Evolutionary conservation across 2,113 vertebrate species (phyloP), one percentile per base, ranked within the genome.

Genomic region (Planiliza haematocheilus): DNA sequence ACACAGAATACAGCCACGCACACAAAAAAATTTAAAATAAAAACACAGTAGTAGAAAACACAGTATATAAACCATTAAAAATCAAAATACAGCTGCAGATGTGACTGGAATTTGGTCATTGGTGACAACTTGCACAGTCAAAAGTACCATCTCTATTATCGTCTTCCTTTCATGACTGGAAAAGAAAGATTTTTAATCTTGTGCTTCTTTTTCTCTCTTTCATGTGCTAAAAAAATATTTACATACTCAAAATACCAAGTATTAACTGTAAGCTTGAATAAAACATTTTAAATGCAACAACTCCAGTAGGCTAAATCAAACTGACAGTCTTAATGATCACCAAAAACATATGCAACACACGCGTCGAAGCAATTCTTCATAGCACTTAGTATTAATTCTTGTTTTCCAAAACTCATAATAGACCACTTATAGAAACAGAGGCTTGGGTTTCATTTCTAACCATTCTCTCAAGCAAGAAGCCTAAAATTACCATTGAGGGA

Each of bases 191-290:
- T 34, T 75, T 7, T 57, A 16, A 46, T 52, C 3, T 70, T 88
- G 81, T 86, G 79, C 76, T 81, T 78, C 13, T 67, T 64, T 64
- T 24, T 48, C 45, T 51, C 48, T 1, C 48, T 17, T 46, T 8
- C 12, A 17, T 42, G 41, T 61, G 38, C 58, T 62, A 30, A 59
- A 70, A 65, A 71, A 62, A 42, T n/a, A 59, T 17, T 0, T 5
- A 39, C 37, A 70, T 61, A 64, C 24, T 77, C 7, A 49, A 64
- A 45, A 64, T 45, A 68, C 16, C 42, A 74, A 24, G 59, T 58
- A 39, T 20, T 55, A 66, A n/a, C 38, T 20, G 12, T 37, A 61
- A 45, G n/a, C 42, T 59, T 59, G 39, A 58, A 18, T 20, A 78
- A 62, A 74, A 58, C 6, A 1, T 38, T 50, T 45, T 39, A 55